These are phyloP conservation scores for Actias luna DNA, from an alignment of 2,888 invertebrate species.

Conservation along the genomic window DNA sequence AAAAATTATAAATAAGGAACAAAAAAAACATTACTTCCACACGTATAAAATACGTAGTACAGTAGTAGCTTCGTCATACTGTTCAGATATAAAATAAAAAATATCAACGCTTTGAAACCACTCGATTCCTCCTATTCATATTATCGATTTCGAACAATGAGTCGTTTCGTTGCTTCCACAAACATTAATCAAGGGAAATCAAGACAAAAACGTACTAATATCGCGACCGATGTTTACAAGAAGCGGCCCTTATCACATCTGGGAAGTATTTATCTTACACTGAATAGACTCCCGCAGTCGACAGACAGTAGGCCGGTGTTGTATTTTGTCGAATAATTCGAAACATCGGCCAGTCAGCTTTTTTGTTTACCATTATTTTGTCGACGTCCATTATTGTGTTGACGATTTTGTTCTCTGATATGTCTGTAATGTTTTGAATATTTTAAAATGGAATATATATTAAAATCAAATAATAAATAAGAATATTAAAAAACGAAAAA, in stretches of 20 bases:
- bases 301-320: conserved; percentile 55
- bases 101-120: background rate
- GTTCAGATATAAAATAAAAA: background rate
- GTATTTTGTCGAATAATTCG: conserved; percentile 61
- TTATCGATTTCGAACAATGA: conserved; percentile 17
- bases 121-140: conserved; percentile 13
- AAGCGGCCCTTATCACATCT: conserved; percentile 51
- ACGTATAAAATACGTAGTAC: too few relatives aligned
- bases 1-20: too few relatives aligned
- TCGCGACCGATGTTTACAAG: conserved; percentile 41
- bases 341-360: conserved; percentile 19
- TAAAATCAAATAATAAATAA: too few relatives aligned
- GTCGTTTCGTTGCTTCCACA: conserved; percentile 16
- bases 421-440: background rate
- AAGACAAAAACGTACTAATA: conserved; percentile 22
- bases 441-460: too few relatives aligned
- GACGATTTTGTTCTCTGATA: background rate
- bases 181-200: conserved; percentile 24
- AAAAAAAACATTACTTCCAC: too few relatives aligned
- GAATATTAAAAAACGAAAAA: too few relatives aligned
- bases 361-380: conserved; percentile 34
- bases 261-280: conserved; percentile 60
- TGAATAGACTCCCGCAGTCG: conserved; percentile 60
- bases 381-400: background rate
- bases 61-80: too few relatives aligned